Evolutionary conservation across 2,888 invertebrate genomes (phyloP).

Genomic region (Ectemnius cavifrons): DNA sequence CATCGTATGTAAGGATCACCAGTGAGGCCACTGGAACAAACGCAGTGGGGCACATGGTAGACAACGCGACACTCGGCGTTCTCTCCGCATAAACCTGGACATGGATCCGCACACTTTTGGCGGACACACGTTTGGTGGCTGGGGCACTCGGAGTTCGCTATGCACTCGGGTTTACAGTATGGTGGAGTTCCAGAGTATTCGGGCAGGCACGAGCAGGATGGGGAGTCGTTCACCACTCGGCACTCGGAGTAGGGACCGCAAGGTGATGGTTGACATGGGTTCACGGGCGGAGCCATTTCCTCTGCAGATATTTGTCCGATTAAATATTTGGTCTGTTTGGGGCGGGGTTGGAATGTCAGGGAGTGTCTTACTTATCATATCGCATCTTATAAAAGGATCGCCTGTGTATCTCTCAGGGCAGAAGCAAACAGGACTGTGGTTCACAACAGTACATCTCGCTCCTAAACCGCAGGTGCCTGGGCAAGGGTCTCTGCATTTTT

Average conservation of each 20-base stretch:
- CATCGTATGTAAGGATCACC: slow-evolving; percentile 85
- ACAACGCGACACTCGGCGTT: slow-evolving; percentile 83
- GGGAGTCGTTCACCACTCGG: slow-evolving; percentile 79
- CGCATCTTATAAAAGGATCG: slow-evolving; percentile 88
- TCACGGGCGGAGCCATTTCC: slow-evolving; percentile 60
- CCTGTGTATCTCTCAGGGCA: slow-evolving; percentile 86
- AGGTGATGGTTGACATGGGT: slow-evolving; percentile 83
- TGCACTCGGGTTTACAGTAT: slow-evolving; percentile 87
- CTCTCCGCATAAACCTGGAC: slow-evolving; percentile 82
- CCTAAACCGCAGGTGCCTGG: slow-evolving; percentile 88
- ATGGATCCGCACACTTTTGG: slow-evolving; percentile 84
- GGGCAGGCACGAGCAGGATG: slow-evolving; percentile 85
- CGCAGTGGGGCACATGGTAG: slow-evolving; percentile 84
- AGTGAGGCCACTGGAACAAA: slow-evolving; percentile 80
- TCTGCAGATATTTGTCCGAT: slow-evolving; percentile 18
- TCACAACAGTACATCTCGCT: slow-evolving; percentile 88
- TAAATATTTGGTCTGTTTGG: background rate
- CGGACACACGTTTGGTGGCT: slow-evolving; percentile 82
- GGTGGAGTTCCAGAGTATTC: slow-evolving; percentile 86
- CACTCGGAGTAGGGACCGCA: slow-evolving; percentile 84
- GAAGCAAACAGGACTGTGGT: slow-evolving; percentile 91
- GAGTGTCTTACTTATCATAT: slow-evolving; percentile 37
- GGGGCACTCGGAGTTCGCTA: slow-evolving; percentile 84
- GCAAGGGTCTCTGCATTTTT: slow-evolving; percentile 90
- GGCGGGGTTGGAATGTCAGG: background rate